A percentile compares a stretch with the other conserved stretches of the same genome.
Conservation (phyloP, 2,797 vertebrate species). For the Neomorphus geoffroyi region DNA sequence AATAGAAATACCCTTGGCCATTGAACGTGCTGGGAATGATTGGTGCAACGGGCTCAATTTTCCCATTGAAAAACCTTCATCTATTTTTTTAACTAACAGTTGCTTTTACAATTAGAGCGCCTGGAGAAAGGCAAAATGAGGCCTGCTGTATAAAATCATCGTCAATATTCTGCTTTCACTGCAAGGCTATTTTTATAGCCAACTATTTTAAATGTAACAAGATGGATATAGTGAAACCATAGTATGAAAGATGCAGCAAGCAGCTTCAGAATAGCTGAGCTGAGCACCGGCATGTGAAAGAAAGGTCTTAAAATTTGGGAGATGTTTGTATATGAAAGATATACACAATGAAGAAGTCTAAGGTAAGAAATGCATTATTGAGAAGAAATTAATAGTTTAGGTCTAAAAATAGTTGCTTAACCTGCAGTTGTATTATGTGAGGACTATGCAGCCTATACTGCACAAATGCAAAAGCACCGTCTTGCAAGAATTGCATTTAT, state of each 20-base stretch:
- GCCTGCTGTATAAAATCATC: neutral
- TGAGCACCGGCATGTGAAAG: neutral
- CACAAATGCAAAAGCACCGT: constrained; percentile 12
- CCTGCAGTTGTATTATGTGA: neutral
- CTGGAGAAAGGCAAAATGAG: constrained; percentile 1
- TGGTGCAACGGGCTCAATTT: constrained; percentile 35
- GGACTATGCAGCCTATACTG: neutral
- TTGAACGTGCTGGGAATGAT: constrained; percentile 9
- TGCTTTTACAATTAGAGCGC: constrained; percentile 28
- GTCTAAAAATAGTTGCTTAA: constrained; percentile 8
- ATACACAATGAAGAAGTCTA: neutral
- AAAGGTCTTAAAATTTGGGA: neutral
- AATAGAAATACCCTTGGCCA: constrained; percentile 46
- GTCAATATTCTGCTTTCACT: constrained; percentile 26
- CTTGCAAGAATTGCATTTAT: constrained; percentile 65
- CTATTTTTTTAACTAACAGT: constrained; percentile 52
- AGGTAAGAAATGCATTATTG: neutral
- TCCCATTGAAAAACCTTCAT: constrained; percentile 28
- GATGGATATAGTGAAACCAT: constrained; percentile 12
- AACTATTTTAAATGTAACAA: constrained; percentile 12
- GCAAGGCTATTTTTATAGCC: constrained; percentile 43
- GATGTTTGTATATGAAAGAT: neutral
- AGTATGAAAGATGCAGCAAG: neutral
- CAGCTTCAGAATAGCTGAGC: neutral
- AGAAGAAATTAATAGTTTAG: constrained; percentile 8